These are phyloP conservation scores for Corticium candelabrum DNA, from an alignment of 37 sponge, comb jelly and placozoan species.

Conservation along the genomic window DNA sequence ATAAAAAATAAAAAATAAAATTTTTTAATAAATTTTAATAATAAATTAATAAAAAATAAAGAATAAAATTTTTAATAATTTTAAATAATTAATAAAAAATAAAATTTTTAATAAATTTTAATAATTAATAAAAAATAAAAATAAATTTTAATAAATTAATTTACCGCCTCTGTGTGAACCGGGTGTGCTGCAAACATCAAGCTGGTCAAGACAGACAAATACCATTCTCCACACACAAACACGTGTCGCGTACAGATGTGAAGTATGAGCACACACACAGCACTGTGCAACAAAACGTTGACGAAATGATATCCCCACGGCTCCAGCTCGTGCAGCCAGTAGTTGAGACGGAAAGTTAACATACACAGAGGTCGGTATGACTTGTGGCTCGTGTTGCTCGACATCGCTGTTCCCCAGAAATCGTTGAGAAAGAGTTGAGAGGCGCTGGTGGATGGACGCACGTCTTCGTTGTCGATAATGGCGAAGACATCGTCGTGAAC, in stretches of 20 bases:
- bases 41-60: no score
- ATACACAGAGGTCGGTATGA: conserved; percentile 20
- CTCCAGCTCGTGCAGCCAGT: conserved; percentile 2
- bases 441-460: conserved; percentile 35
- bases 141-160: not conserved
- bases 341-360: conserved; percentile 20
- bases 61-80: no score
- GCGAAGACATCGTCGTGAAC: conserved; percentile 88
- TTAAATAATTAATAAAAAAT: no score
- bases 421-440: conserved; percentile 34
- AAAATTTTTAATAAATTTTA: not conserved
- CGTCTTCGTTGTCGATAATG: conserved; percentile 62
- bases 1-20: no score
- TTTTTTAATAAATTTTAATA: no score
- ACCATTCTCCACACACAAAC: conserved; percentile 21
- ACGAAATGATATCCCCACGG: conserved; percentile 13
- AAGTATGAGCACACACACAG: not conserved
- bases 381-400: conserved; percentile 22
- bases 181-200: conserved; percentile 44
- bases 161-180: conserved; percentile 43
- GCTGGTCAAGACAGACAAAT: not conserved
- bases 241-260: conserved; percentile 12
- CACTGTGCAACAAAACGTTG: conserved; percentile 11
- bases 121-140: not conserved
- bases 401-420: conserved; percentile 82